Base-by-base conservation (phyloP, 2,797 vertebrate species). In the Clarias laeviceps region DNA sequence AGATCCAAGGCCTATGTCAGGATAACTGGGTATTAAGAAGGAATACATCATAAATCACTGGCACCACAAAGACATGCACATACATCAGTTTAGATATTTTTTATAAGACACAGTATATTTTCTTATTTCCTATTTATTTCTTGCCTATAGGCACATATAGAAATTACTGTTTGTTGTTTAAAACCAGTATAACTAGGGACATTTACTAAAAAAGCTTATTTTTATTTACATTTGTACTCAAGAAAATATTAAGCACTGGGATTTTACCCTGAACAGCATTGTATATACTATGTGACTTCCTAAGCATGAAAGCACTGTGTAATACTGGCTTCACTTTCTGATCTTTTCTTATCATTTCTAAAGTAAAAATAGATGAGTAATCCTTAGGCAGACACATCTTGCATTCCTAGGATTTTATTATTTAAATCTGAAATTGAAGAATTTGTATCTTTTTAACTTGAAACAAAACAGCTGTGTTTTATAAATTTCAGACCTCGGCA, bases 331-430 rank as follows among this genome's bases (percentile, higher is more conserved):
- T 84, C 17, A n/a, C 72, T 66, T 45, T 76, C 62, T 76, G 61
- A 37, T 84, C 61, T 45, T 77, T 62, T 84, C 82, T 84, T 83
- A 59, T 74, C 57, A 65, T 83, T 74, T 74, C 50, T 83, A 74
- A 59, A 62, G 74, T 64, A 64, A 29, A 83, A 83, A 83, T 83
- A 70, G 68, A 11, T 64, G 40, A 62, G 57, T 50, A 17, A 83
- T 76, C 70, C 8, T 34, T 84, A 62, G 82, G 72, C 76, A 40
- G 82, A 77, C 61, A 56, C 82, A 20, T 66, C 45, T 34, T 65
- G 37, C 70, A 83, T 83, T 74, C 72, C 82, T 83, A 73, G 65
- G 72, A 59, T 18, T 82, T 22, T 57, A 29, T 24, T 29, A 0
- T 68, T 50, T 74, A 22, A 45, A 50, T 59, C n/a, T 74, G 69